Percentiles rank a stretch among this genome's conserved stretches.
Evolutionary conservation across 2,113 vertebrate genomes (phyloP).

Genomic region (Spea multiplicata): DNA sequence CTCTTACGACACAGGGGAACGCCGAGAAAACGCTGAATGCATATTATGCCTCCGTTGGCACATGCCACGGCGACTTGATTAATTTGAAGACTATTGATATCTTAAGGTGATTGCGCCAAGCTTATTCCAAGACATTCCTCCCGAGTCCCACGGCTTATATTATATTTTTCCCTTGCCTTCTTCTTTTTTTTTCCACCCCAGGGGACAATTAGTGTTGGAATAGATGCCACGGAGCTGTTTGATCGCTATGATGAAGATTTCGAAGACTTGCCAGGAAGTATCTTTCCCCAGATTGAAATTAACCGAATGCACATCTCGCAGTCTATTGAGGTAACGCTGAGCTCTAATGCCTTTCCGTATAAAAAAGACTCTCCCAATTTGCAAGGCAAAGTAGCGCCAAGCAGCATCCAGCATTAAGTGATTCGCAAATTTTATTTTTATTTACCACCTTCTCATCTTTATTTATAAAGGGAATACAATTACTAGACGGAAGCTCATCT

Average conservation of each 20-base stretch:
- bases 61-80: conserved; percentile 4
- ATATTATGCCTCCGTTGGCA: conserved; percentile 6
- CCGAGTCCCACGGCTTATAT: neutral
- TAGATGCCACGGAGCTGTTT: conserved; percentile 96
- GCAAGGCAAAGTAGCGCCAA: rapidly evolving
- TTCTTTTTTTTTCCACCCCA: conserved; percentile 54
- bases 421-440: conserved; percentile 16
- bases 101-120: conserved; percentile 9
- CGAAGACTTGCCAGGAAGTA: conserved; percentile 76
- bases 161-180: neutral
- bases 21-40: conserved; percentile 11
- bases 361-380: rapidly evolving
- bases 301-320: conserved; percentile 99
- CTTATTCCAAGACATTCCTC: neutral
- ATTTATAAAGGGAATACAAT: rapidly evolving
- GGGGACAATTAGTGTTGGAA: conserved; percentile 94
- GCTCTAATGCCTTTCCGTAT: rapidly evolving
- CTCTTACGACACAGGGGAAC: conserved; percentile 18
- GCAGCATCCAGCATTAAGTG: neutral
- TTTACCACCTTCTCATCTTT: neutral
- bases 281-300: conserved; percentile 90
- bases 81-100: conserved; percentile 28
- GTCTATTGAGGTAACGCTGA: conserved; percentile 86
- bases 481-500: neutral
- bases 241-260: conserved; percentile 94